Percentiles rank a stretch among this genome's conserved stretches.
Evolutionary conservation across 2,888 invertebrate species (phyloP).

Genomic region (Folsomia manolachei): DNA sequence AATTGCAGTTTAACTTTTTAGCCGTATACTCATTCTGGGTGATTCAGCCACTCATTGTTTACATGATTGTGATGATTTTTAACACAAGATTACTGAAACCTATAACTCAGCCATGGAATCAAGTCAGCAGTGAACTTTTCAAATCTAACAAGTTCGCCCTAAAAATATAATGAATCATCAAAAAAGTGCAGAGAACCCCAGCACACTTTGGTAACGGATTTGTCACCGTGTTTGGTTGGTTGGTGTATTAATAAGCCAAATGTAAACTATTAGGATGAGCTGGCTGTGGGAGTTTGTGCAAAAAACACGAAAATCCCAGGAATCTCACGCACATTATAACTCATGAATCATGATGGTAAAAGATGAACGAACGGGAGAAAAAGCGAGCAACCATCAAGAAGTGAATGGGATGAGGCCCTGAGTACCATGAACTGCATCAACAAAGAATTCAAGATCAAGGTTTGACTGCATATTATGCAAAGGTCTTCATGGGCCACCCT

Average conservation of each 20-base stretch:
- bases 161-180: background rate
- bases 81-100: no score
- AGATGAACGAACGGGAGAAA: slow-evolving; percentile 3
- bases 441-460: background rate
- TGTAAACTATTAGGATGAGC: background rate
- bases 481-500: no score
- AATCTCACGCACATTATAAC: background rate
- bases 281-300: background rate
- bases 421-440: background rate
- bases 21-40: no score
- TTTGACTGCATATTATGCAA: background rate
- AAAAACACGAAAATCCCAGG: background rate
- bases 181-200: background rate
- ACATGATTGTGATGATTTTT: no score
- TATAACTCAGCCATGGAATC: no score
- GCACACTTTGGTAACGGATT: background rate
- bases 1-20: no score
- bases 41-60: no score
- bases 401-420: background rate
- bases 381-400: background rate
- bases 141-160: no score
- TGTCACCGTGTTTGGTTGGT: background rate
- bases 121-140: no score
- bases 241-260: background rate
- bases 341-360: background rate